These are phyloP conservation scores for Loxodonta africana DNA, from an alignment of 2,113 vertebrate species.

Conservation along the genomic window DNA sequence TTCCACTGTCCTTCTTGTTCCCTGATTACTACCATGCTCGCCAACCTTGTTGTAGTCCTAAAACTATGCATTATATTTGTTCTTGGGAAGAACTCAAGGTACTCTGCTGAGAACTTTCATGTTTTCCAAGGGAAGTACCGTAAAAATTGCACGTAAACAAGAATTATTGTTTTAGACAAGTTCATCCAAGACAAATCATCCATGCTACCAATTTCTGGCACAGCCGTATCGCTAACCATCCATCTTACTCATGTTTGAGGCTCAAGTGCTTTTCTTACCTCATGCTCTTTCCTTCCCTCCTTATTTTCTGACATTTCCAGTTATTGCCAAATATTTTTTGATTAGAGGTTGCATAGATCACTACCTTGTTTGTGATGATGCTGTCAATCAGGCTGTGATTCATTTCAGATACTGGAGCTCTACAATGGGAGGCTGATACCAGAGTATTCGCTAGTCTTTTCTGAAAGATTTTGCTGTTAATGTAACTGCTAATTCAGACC, in stretches of 20 bases:
- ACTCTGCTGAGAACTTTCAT: not conserved
- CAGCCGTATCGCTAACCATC: not conserved
- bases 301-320: constrained; percentile 38
- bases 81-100: constrained; percentile 54
- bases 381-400: not conserved
- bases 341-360: not conserved
- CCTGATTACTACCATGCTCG: not conserved
- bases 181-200: constrained; percentile 50
- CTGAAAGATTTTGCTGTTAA: not conserved
- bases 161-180: constrained; percentile 71
- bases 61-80: constrained; percentile 41
- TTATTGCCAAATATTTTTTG: constrained; percentile 49
- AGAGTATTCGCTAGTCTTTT: not conserved
- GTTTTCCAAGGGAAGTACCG: constrained; percentile 66
- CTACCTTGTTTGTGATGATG: not conserved
- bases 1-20: not conserved
- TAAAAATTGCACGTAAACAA: constrained; percentile 71
- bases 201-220: constrained; percentile 65
- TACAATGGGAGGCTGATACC: not conserved
- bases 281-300: constrained; percentile 24
- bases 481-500: not conserved
- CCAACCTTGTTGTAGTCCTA: not conserved
- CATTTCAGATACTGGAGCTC: not conserved
- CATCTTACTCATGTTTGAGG: constrained; percentile 53
- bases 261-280: constrained; percentile 41